A percentile compares a stretch with the other conserved stretches of the same genome.
These are phyloP conservation scores for Wasmannia auropunctata DNA, from an alignment of 1,140 invertebrate genomes.

Conservation along the genomic window DNA sequence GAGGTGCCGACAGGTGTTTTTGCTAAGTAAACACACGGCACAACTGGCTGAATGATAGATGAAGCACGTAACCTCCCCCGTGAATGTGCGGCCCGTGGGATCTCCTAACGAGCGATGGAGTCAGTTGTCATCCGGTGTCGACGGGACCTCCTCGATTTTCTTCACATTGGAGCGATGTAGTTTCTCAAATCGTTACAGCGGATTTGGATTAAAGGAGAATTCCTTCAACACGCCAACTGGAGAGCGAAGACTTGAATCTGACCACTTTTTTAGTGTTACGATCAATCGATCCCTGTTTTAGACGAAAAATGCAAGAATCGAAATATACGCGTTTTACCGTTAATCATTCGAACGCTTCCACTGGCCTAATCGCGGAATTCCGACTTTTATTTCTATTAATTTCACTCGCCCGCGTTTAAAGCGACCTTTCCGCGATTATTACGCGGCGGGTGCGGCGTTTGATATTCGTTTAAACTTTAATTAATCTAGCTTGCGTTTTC, in stretches of 20 bases:
- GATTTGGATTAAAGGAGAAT: background rate
- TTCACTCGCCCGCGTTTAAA: slow-evolving; percentile 1
- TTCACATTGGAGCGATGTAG: background rate
- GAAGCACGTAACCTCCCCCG: slow-evolving; percentile 23
- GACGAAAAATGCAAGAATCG: no score
- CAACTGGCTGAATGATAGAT: slow-evolving; percentile 23
- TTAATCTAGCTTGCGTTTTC: slow-evolving; percentile 2
- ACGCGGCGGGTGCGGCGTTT: slow-evolving; percentile 9
- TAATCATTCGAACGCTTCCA: background rate
- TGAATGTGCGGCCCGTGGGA: background rate
- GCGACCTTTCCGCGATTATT: slow-evolving; percentile 14
- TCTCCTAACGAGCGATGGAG: background rate
- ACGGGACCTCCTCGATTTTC: background rate
- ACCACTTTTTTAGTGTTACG: background rate
- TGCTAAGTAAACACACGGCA: slow-evolving; percentile 42
- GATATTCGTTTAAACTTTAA: slow-evolving; percentile 35
- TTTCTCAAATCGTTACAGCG: background rate
- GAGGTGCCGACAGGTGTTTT: slow-evolving; percentile 57
- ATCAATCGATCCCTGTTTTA: no score
- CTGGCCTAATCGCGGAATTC: background rate
- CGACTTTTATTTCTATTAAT: background rate
- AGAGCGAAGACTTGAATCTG: background rate
- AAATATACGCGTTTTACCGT: no score
- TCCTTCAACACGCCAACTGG: background rate
- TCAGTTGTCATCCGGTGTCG: background rate